Base-by-base conservation (phyloP, 2,888 invertebrate genomes). In the Cantharis lateralis region DNA sequence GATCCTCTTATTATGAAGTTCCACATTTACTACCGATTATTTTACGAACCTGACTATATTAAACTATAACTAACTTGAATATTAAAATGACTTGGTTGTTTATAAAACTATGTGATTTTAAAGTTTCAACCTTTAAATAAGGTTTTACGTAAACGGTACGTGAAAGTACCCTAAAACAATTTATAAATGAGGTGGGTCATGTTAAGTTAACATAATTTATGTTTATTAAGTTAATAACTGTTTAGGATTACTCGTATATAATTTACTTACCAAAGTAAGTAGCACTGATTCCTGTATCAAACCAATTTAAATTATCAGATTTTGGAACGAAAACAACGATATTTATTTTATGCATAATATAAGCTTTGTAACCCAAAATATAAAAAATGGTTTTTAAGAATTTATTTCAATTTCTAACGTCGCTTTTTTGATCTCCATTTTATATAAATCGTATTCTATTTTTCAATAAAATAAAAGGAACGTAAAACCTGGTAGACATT, bases 171-270 rank as follows among this genome's bases (percentile, higher is more conserved):
- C 48, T 15, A 15, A 70, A 16, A 70, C 48, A 70, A 32, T 70
- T 70, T 70, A 70, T 48, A 64, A 64, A 64, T 64, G 64, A 64
- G 64, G 64, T 64, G 64, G 64, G 64, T 64, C 64, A 64, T 64
- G 16, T 20, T 64, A 64, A 13, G 20, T 64, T 64, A 64, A 64
- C 20, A 20, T 64, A 20, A 64, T 64, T 64, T 20, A 64, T 64
- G 64, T 64, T 64, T 64, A 64, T 64, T 64, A 20, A 64, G 64
- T 64, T 64, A 64, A 64, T 64, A 64, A 64, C 20, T 62, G 10
- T 20, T 64, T 64, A 18, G 64, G 64, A 64, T 64, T 64, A 64
- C 16, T 20, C 18, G 20, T n/a, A 64, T 13, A 18, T 64, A 64
- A 64, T 64, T 64, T 32, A 32, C 32, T 32, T 32, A 32, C 32